phyloP scores from a whole-genome alignment of 2,888 invertebrate species.

The Dysmachus trigonus region DNA sequence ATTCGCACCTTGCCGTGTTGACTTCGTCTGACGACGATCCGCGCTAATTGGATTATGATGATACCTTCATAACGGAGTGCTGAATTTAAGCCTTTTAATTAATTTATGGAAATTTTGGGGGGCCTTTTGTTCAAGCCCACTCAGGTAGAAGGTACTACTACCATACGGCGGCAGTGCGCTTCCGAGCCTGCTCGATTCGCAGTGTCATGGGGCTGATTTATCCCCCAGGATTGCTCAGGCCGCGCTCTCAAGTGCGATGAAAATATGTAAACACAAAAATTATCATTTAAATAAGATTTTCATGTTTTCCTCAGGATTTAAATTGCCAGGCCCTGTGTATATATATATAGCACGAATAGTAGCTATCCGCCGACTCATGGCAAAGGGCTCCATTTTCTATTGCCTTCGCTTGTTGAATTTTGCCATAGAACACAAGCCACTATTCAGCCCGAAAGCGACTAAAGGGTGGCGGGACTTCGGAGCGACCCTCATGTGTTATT shows the following conservation, averaged over 20 bases:
- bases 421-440: conserved; percentile 3
- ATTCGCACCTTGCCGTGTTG: conserved; percentile 36
- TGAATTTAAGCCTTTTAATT: conserved; percentile 39
- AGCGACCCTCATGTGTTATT: conserved; percentile 30
- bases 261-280: conserved; percentile 43
- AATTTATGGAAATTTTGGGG: conserved; percentile 37
- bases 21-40: conserved; percentile 5
- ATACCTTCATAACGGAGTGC: conserved; percentile 22
- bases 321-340: neutral
- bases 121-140: conserved; percentile 26
- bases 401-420: conserved; percentile 20
- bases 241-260: neutral
- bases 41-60: conserved; percentile 38
- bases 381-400: neutral
- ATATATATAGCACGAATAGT: neutral
- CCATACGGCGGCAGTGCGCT: neutral
- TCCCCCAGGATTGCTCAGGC: neutral
- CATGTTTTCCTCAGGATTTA: conserved; percentile 32
- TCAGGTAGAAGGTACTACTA: neutral
- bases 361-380: neutral
- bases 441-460: neutral
- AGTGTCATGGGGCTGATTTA: neutral
- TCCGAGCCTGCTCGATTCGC: neutral
- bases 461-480: neutral
- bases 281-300: conserved; percentile 44